phyloP scores from a whole-genome alignment of 2,113 vertebrate species.

The Dicaeum eximium region DNA sequence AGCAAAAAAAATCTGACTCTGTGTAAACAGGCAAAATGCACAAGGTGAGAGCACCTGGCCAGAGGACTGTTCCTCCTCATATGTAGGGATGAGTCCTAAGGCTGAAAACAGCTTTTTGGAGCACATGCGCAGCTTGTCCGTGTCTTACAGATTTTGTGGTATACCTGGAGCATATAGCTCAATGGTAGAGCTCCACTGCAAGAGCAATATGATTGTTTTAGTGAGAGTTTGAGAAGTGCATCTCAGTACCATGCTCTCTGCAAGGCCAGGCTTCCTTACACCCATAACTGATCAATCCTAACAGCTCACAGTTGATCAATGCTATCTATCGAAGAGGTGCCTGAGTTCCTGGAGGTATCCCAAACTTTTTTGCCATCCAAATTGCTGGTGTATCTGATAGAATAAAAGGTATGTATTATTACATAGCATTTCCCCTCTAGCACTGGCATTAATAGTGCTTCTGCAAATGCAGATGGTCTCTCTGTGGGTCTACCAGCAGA shows the following conservation, averaged over 20 bases:
- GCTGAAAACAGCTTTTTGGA: not conserved
- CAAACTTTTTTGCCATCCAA: not conserved
- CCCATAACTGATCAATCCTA: not conserved
- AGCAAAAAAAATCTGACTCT: not conserved
- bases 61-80: not conserved
- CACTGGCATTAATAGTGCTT: not conserved
- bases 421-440: not conserved
- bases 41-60: not conserved
- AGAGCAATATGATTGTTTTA: not conserved
- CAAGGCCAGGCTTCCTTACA: not conserved
- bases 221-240: not conserved
- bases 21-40: not conserved
- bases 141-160: not conserved
- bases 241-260: not conserved
- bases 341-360: not conserved
- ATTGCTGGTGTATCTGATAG: not conserved
- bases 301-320: not conserved
- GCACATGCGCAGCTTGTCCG: not conserved
- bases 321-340: not conserved
- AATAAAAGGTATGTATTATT: not conserved
- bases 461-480: not conserved
- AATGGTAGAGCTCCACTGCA: not conserved
- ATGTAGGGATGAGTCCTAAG: accelerated
- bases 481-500: not conserved
- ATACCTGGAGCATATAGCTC: not conserved